phyloP scores from a whole-genome alignment of 2,113 vertebrate species.

The Tupaia chinensis region DNA sequence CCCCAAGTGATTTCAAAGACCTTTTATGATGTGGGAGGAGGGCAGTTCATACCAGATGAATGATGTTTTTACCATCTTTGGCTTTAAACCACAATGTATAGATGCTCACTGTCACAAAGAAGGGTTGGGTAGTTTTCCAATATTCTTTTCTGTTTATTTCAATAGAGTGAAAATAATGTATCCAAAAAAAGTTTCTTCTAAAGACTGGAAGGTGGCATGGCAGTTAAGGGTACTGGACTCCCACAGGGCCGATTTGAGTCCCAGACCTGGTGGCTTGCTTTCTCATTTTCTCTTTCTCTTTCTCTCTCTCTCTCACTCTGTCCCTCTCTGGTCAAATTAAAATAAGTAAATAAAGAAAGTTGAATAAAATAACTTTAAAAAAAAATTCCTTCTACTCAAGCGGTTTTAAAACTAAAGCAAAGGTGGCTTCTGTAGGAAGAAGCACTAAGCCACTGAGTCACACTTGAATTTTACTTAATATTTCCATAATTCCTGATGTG shows the following conservation, averaged over 20 bases:
- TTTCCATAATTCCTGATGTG: slow-evolving; percentile 81
- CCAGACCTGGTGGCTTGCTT: too few relatives aligned
- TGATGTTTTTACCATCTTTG: slow-evolving; percentile 68
- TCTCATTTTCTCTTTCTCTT: too few relatives aligned
- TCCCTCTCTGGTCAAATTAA: too few relatives aligned
- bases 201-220: too few relatives aligned
- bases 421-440: slow-evolving; percentile 42
- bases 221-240: too few relatives aligned
- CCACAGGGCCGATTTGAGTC: too few relatives aligned
- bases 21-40: neutral
- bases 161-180: neutral
- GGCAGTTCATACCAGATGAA: neutral
- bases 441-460: slow-evolving; percentile 48
- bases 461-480: neutral
- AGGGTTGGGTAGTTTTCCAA: slow-evolving; percentile 58
- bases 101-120: slow-evolving; percentile 7
- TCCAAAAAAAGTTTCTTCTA: neutral
- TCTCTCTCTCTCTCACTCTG: too few relatives aligned
- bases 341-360: too few relatives aligned
- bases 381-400: slow-evolving; percentile 15
- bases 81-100: neutral
- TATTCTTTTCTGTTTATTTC: slow-evolving; percentile 65
- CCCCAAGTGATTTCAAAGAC: neutral
- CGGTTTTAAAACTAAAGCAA: slow-evolving; percentile 61
- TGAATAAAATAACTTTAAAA: too few relatives aligned